Conservation (phyloP, 1,140 invertebrate genomes). For the Lordiphosa mommai region DNA sequence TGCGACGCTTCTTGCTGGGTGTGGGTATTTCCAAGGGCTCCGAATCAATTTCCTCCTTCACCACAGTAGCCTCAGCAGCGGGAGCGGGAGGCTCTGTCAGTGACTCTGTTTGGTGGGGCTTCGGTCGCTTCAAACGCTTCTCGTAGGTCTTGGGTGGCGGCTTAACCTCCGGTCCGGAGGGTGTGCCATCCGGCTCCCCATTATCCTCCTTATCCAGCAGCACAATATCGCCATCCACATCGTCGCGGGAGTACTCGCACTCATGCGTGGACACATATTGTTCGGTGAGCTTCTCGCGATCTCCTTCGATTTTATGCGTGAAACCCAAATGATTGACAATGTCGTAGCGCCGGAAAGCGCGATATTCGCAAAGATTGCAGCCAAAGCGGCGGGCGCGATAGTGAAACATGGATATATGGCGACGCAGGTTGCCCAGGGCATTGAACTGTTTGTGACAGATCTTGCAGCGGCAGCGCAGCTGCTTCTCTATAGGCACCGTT, state of each 20-base stretch:
- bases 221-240: conserved; percentile 70
- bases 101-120: conserved; percentile 23
- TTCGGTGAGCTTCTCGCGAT: conserved; percentile 56
- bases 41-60: conserved; percentile 44
- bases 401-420: conserved; percentile 82
- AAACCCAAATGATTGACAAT: conserved; percentile 81
- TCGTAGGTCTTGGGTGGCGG: conserved; percentile 45
- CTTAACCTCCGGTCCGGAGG: conserved; percentile 17
- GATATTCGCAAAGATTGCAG: conserved; percentile 82
- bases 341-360: conserved; percentile 81
- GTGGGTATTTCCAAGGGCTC: conserved; percentile 16
- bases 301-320: conserved; percentile 78
- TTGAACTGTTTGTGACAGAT: conserved; percentile 78
- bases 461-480: conserved; percentile 69
- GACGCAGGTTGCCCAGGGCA: conserved; percentile 79
- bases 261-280: conserved; percentile 70
- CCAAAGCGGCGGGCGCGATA: conserved; percentile 81
- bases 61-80: conserved; percentile 1
- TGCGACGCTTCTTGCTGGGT: conserved; percentile 50
- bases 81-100: conserved; percentile 10
- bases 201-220: conserved; percentile 45
- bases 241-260: conserved; percentile 67
- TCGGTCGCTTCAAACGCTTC: conserved; percentile 48
- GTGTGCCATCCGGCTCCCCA: neutral
- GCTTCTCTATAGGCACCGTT: conserved; percentile 56